Base-by-base conservation (phyloP, 1,140 invertebrate species). In the Scaptomyza graminum region DNA sequence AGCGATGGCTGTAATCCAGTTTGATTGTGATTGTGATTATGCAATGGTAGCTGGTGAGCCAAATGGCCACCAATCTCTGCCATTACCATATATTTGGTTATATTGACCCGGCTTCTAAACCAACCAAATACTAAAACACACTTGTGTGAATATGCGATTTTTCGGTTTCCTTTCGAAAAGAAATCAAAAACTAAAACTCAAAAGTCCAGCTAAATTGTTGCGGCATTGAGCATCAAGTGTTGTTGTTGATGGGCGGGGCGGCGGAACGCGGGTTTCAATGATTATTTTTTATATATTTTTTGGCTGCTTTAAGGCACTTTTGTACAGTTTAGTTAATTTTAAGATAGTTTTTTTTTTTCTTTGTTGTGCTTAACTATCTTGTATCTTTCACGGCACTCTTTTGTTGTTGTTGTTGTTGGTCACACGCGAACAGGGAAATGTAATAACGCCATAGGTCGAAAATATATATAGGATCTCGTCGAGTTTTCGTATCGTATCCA, bases 61-160 rank as follows among this genome's bases (percentile, higher is more conserved):
- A 93, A 93, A 92, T 93, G 92, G 91, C 92, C 93, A 92, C 93
- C 93, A 85, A 92, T 92, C 93, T 93, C 93, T 92, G 93, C 93
- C 93, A 93, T 93, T 93, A 93, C 93, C 93, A 93, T 93, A 92
- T 91, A 91, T 91, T 91, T 89, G 82, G 87, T 79, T 91, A 22
- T 90, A 87, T 76, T 76, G 73, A 74, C 77, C 47, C 68, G 74
- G 37, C 37, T 41, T 41, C 31, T 6, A 74, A 70, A 88, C 68
- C 78, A 70, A 68, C 59, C 77, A 52, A 67, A 34, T 34, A n/a
- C n/a, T n/a, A 34, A 84, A 75, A 72, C 79, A 83, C 76, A 41
- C 37, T 41, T 41, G 37, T 41, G 37, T 41, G 37, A 34, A 34
- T 34, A 31, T n/a, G n/a, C n/a, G n/a, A n/a, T n/a, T n/a, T n/a